phyloP scores from a whole-genome alignment of 1,140 invertebrate species.

The Bombus haemorrhoidalis region DNA sequence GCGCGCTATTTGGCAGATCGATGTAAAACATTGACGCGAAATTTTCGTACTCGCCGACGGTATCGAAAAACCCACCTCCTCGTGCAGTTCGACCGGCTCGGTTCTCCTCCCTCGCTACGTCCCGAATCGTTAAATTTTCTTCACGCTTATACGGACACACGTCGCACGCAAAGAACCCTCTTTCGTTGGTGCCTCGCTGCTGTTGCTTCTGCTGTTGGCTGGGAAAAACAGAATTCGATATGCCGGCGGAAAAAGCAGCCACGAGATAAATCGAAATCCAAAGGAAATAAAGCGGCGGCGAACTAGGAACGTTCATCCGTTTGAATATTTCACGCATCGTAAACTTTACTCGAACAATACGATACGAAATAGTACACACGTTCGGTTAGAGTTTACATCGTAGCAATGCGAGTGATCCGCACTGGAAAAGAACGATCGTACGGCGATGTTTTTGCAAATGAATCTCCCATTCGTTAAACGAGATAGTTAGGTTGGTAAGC shows the following conservation, averaged over 20 bases:
- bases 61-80: neutral
- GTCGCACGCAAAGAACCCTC: neutral
- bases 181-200: neutral
- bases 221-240: neutral
- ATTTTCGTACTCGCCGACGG: neutral
- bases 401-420: neutral
- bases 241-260: too few species aligned
- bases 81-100: neutral
- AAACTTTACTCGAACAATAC: neutral
- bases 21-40: neutral
- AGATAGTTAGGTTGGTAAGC: neutral
- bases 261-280: neutral
- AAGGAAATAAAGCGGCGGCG: too few species aligned
- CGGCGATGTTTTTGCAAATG: neutral
- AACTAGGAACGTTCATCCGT: neutral
- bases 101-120: too few species aligned
- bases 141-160: neutral
- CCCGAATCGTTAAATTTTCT: neutral
- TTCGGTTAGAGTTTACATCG: neutral
- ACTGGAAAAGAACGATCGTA: too few species aligned
- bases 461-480: neutral
- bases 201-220: too few species aligned
- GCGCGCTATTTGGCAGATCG: neutral
- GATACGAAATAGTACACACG: neutral
- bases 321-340: conserved; percentile 4